phyloP scores from a whole-genome alignment of 1,140 invertebrate species.

The Palaemon carinicauda region DNA sequence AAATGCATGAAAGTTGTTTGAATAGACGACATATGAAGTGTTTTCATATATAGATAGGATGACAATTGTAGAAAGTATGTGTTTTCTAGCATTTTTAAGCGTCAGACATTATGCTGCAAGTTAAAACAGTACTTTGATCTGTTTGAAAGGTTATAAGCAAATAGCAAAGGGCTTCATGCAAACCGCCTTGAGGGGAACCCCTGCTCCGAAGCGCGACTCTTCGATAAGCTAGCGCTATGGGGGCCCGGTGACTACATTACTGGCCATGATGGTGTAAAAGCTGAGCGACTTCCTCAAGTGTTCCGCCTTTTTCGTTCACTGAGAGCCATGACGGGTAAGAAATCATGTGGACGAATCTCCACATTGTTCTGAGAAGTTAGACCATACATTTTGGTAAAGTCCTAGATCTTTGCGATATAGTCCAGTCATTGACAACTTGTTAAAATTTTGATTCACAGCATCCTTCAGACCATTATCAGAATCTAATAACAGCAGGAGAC shows the following conservation, averaged over 20 bases:
- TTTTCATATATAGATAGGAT: too few species aligned
- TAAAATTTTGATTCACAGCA: slow-evolving; percentile 58
- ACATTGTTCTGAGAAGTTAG: background rate
- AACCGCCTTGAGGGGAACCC: background rate
- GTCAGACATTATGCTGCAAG: too few species aligned
- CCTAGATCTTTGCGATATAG: slow-evolving; percentile 43
- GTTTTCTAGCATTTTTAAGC: too few species aligned
- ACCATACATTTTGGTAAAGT: slow-evolving; percentile 30
- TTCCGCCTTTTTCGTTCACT: slow-evolving; percentile 12
- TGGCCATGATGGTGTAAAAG: slow-evolving; percentile 55
- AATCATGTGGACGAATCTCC: background rate
- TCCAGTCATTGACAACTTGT: slow-evolving; percentile 58
- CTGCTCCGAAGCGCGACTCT: slow-evolving; percentile 7
- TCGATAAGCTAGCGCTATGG: slow-evolving; percentile 24
- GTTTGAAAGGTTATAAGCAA: slow-evolving; percentile 30
- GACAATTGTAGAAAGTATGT: too few species aligned
- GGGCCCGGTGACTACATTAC: slow-evolving; percentile 50
- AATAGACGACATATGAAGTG: too few species aligned
- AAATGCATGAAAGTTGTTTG: too few species aligned
- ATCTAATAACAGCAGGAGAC: slow-evolving; percentile 43
- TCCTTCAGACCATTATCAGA: slow-evolving; percentile 54
- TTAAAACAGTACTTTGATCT: too few species aligned
- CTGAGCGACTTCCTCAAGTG: slow-evolving; percentile 33
- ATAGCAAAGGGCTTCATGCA: background rate
- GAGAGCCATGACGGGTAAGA: background rate